Percentiles rank a stretch among this genome's conserved stretches.
Conservation (phyloP, 2,113 vertebrate species). For the Felis catus region DNA sequence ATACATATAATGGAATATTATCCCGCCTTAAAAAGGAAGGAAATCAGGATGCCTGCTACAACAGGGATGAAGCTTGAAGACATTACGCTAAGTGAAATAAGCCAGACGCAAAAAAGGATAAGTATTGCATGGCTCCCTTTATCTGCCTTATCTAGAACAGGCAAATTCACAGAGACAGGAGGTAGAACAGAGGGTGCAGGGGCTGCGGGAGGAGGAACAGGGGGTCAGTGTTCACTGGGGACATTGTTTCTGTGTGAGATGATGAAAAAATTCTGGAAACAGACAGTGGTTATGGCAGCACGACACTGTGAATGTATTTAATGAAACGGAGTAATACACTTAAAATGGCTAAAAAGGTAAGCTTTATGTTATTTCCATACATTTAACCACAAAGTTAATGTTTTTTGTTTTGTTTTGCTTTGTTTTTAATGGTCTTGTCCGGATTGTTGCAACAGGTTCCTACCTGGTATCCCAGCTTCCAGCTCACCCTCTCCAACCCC, state of each 20-base stretch:
- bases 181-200: not conserved
- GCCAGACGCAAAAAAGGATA: not conserved
- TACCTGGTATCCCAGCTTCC: not conserved
- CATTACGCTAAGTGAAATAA: not conserved
- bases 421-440: not conserved
- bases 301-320: too few species aligned
- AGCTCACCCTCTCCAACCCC: not conserved
- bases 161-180: not conserved
- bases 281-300: fast-evolving
- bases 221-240: not conserved
- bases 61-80: not conserved
- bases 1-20: not conserved
- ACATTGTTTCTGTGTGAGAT: not conserved
- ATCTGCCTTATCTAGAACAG: not conserved
- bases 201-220: not conserved
- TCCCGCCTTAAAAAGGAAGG: not conserved
- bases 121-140: not conserved
- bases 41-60: not conserved
- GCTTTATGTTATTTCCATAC: not conserved
- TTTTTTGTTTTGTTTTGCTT: not conserved
- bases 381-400: not conserved
- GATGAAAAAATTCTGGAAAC: not conserved
- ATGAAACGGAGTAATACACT: not conserved
- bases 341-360: not conserved
- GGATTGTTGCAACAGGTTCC: not conserved